Base-by-base conservation (phyloP, 2,888 invertebrate genomes). In the Trileptium ribeirensis region DNA sequence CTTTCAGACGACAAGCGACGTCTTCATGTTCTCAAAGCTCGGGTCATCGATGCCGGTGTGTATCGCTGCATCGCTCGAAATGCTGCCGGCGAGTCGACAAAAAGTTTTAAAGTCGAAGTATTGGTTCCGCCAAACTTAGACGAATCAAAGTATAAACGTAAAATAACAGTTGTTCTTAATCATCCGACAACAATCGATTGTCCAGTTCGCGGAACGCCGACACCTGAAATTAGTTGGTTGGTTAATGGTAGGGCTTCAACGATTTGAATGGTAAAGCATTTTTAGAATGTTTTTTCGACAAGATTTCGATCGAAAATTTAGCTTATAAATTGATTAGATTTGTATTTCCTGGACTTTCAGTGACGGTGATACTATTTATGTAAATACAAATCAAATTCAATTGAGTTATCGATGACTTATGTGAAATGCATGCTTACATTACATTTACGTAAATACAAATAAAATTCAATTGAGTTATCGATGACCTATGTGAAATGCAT, bases 221-320 rank as follows among this genome's bases (percentile, higher is more conserved):
- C 84, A 31, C 90, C 90, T 0, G 84, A 85, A 70, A 86, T 90
- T 37, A 85, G 86, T 37, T 90, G 90, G 90, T 83, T 89, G 34
- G 87, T 88, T 67, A 86, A 86, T 79, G 86, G 51, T 51, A 51
- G 24, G 51, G n/a, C n/a, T n/a, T n/a, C n/a, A n/a, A n/a, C n/a
- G n/a, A n/a, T n/a, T n/a, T n/a, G n/a, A n/a, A n/a, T n/a, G n/a
- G n/a, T n/a, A n/a, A n/a, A n/a, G n/a, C n/a, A n/a, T n/a, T n/a
- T n/a, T n/a, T n/a, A n/a, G n/a, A n/a, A n/a, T n/a, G n/a, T n/a
- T n/a, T n/a, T n/a, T n/a, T n/a, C n/a, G n/a, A n/a, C n/a, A n/a
- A n/a, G n/a, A n/a, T n/a, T n/a, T n/a, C n/a, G n/a, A n/a, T n/a
- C n/a, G n/a, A n/a, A n/a, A n/a, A n/a, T n/a, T n/a, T n/a, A n/a